Percentiles rank a stretch among this genome's conserved stretches.
Evolutionary conservation across 2,113 vertebrate species (phyloP).

Genomic region (Elephantulus edwardii): DNA sequence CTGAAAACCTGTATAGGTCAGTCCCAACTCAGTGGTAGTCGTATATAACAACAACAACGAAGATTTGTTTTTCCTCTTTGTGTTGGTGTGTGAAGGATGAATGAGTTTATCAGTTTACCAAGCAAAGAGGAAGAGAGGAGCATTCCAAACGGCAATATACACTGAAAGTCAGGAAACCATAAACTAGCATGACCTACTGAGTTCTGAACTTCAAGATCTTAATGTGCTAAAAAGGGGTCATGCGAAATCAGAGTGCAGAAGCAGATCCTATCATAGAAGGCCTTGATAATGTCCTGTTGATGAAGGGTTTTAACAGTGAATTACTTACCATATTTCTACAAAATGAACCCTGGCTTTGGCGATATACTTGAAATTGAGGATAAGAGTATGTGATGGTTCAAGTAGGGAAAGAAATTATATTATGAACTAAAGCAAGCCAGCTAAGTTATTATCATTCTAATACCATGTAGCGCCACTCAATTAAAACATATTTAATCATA

Average conservation of each 20-base stretch:
- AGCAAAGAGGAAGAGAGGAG: neutral
- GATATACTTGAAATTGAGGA: neutral
- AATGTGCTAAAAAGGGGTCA: neutral
- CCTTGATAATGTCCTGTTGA: neutral
- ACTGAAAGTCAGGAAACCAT: neutral
- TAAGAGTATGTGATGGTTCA: neutral
- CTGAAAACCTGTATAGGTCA: too few species aligned
- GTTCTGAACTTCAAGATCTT: slow-evolving; percentile 36
- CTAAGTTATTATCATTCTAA: neutral
- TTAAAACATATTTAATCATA: neutral
- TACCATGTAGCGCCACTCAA: neutral
- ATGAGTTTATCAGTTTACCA: neutral
- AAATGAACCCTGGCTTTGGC: neutral
- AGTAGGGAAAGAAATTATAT: neutral
- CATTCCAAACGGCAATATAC: neutral
- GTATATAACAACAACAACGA: too few species aligned
- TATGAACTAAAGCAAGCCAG: neutral
- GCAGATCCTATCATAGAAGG: neutral
- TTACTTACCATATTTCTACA: neutral
- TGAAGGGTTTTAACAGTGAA: neutral
- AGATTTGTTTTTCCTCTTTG: neutral
- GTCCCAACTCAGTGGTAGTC: too few species aligned
- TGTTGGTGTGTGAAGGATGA: slow-evolving; percentile 41
- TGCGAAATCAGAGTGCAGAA: neutral
- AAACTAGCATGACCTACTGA: neutral